Conservation (phyloP, 2,113 vertebrate genomes). For the Brachypodius melanocephalos region DNA sequence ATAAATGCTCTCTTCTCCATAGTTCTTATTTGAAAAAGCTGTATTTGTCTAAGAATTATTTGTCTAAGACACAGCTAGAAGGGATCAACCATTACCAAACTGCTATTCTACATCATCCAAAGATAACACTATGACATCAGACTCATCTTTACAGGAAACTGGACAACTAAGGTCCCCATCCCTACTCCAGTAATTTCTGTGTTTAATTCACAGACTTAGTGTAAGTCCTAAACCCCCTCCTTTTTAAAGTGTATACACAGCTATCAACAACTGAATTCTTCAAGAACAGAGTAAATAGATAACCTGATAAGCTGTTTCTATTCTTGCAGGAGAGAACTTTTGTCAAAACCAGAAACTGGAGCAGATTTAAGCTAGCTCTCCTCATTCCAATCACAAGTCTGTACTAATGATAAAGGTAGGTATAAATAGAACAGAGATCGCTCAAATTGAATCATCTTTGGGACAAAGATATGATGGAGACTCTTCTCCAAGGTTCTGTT, state of each 20-base stretch:
- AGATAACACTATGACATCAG: background rate
- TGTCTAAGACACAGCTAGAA: background rate
- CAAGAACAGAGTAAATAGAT: background rate
- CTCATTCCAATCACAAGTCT: background rate
- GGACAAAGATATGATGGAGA: no score
- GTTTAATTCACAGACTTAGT: background rate
- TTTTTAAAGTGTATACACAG: background rate
- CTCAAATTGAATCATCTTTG: background rate
- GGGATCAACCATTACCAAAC: background rate
- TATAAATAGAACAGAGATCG: background rate
- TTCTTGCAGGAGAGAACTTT: background rate
- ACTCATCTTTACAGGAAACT: background rate
- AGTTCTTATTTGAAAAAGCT: background rate
- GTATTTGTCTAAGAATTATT: background rate
- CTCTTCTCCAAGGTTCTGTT: conserved; percentile 42
- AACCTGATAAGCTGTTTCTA: background rate
- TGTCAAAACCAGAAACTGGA: background rate
- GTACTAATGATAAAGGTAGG: background rate
- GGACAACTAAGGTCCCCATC: background rate
- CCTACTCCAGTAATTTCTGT: background rate
- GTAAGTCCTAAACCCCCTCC: rapidly evolving
- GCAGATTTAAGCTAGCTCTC: background rate
- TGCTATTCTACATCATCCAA: background rate
- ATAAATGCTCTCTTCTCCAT: background rate
- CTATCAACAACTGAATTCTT: background rate